Conservation (phyloP, 2,113 vertebrate species). For the Alexandromys fortis region DNA sequence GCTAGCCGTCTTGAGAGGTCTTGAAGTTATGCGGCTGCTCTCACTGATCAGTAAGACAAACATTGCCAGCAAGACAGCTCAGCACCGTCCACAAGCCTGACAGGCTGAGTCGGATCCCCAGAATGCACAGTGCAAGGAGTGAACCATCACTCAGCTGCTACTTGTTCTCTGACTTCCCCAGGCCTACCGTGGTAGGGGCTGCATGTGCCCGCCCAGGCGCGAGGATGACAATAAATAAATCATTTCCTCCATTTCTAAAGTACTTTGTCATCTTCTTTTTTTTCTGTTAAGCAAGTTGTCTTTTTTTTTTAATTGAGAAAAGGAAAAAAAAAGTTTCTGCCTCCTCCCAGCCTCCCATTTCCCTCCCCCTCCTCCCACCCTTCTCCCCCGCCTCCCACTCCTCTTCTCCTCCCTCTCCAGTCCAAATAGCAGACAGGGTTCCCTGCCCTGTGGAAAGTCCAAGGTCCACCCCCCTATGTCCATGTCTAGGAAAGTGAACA, state of each 20-base stretch:
- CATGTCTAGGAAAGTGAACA: too few species aligned
- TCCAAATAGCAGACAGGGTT: too few species aligned
- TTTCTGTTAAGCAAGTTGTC: too few species aligned
- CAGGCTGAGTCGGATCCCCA: background rate
- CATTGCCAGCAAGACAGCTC: background rate
- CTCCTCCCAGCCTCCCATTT: too few species aligned
- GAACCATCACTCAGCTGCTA: background rate
- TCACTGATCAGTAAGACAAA: background rate
- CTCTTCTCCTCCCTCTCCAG: too few species aligned
- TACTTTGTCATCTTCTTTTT: background rate
- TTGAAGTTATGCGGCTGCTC: background rate
- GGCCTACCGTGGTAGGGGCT: background rate
- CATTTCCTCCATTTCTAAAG: background rate
- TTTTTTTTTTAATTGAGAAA: too few species aligned
- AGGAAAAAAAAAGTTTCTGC: too few species aligned
- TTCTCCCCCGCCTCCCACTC: too few species aligned
- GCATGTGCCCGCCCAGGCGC: background rate
- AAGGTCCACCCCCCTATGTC: too few species aligned
- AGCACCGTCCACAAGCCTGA: background rate
- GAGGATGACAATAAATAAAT: background rate
- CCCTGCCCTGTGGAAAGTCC: too few species aligned
- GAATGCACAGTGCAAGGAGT: background rate
- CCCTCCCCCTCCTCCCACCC: too few species aligned
- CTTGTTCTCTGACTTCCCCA: background rate
- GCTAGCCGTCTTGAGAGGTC: conserved; percentile 9